Percentiles rank a stretch among this genome's conserved stretches.
phyloP scores from a whole-genome alignment of 2,113 vertebrate species.

The Lepidothrix coronata region DNA sequence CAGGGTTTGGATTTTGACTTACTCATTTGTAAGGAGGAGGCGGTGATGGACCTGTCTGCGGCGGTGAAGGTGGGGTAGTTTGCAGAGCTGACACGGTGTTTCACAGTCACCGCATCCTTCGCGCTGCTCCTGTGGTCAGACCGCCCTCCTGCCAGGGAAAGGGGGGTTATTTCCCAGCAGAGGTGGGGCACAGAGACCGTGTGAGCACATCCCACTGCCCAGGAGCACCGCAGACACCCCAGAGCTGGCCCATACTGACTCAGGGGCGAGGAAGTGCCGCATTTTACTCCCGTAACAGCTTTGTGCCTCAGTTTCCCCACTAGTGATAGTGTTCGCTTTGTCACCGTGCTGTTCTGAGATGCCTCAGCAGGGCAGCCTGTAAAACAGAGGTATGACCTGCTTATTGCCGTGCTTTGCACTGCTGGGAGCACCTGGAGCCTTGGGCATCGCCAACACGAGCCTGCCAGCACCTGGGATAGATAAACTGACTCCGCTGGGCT shows the following conservation, averaged over 20 bases:
- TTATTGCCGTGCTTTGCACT: neutral
- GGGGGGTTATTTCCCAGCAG: neutral
- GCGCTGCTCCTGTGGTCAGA: neutral
- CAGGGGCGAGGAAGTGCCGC: rapidly evolving
- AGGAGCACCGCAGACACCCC: neutral
- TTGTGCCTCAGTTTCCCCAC: neutral
- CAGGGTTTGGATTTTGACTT: neutral
- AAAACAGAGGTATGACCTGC: neutral
- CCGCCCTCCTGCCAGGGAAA: neutral
- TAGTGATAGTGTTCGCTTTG: neutral
- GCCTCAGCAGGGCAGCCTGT: neutral
- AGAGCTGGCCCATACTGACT: neutral
- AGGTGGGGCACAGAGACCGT: neutral
- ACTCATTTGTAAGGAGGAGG: neutral
- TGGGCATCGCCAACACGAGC: neutral
- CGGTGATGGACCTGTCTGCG: neutral
- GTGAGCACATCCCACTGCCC: neutral
- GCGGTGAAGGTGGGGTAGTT: neutral
- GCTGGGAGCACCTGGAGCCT: neutral
- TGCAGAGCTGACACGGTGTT: neutral
- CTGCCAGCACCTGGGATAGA: neutral
- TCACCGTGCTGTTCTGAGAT: neutral
- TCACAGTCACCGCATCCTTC: neutral
- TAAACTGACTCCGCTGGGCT: neutral
- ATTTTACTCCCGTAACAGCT: neutral